Evolutionary conservation across 2,888 invertebrate species (phyloP), one percentile per base, ranked within the genome.

Genomic region (Cataglyphis altisquamis): DNA sequence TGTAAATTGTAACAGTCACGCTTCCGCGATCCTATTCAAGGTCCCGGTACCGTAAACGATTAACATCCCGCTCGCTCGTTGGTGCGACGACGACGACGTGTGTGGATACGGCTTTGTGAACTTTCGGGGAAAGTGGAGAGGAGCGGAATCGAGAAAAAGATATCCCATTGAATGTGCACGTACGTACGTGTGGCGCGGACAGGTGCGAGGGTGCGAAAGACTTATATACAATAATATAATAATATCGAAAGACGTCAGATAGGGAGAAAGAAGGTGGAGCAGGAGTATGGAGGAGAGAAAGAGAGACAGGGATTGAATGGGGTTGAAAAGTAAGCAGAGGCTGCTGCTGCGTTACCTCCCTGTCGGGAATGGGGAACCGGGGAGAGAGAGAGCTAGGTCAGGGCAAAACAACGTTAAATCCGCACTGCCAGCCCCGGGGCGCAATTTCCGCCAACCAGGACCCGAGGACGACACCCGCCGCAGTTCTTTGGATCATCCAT

Each of bases 331-430:
- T 85, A 86, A 78, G 77, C 85, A 52, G 52, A 52, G 52, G 90
- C 83, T 70, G 87, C 87, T 87, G 77, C 86, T 90, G 89, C 84
- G 89, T 86, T 90, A 90, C 89, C 90, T 90, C 90, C 90, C 89
- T 86, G 89, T 90, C 81, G 85, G 86, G 84, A 89, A 90, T 89
- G 82, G 89, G 84, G 74, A 55, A 32, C 21, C 74, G 63, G 8
- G 62, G 83, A 83, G 85, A 84, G 84, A 87, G 84, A 90, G 86
- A 88, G 89, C 84, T 91, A 91, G 92, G 91, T 92, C 89, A 92
- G 89, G 91, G 90, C 87, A 92, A 92, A 91, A 91, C 91, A 91
- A 90, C 88, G 88, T 86, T 88, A 89, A 90, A 88, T 87, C 88
- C 90, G 90, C 84, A 86, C 90, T 88, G 82, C 86, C 89, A 86